These are phyloP conservation scores for Spicauda simplicius DNA, from an alignment of 2,888 invertebrate species.

Conservation along the genomic window DNA sequence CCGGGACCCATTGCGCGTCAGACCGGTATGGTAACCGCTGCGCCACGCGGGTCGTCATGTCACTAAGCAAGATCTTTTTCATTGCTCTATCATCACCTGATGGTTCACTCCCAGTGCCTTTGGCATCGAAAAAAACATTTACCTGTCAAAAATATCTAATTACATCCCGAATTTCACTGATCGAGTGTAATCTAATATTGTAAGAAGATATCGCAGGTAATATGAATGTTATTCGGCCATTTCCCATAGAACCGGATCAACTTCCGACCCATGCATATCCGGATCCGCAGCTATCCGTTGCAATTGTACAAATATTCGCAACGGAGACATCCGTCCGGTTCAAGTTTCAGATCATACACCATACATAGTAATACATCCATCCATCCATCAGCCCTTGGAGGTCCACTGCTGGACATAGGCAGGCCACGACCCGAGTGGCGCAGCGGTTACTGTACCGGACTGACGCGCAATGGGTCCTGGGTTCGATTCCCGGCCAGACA, in stretches of 20 bases:
- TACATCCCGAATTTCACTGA: slow-evolving; percentile 31
- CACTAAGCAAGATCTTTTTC: no score
- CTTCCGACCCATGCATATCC: slow-evolving; percentile 27
- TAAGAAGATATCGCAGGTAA: slow-evolving; percentile 18
- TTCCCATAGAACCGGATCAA: slow-evolving; percentile 35
- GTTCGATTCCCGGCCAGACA: no score
- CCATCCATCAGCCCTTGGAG: no score
- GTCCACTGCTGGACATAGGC: no score
- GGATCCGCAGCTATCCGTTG: slow-evolving; percentile 52
- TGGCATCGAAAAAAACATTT: slow-evolving; percentile 5
- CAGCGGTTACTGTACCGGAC: no score
- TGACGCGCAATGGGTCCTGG: no score
- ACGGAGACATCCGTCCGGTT: slow-evolving; percentile 41
- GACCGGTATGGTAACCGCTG: no score
- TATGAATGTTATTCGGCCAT: slow-evolving; percentile 19
- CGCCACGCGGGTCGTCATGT: no score
- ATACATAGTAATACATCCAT: background rate
- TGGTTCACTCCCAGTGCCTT: background rate
- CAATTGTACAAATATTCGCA: slow-evolving; percentile 62
- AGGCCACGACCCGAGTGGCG: no score
- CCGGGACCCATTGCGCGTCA: no score
- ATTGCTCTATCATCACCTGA: background rate
- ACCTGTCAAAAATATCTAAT: slow-evolving; percentile 34
- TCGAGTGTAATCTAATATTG: slow-evolving; percentile 28
- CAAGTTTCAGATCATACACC: slow-evolving; percentile 43